Evolutionary conservation across 2,113 vertebrate species (phyloP).

Genomic region (Apodemus speciosus): DNA sequence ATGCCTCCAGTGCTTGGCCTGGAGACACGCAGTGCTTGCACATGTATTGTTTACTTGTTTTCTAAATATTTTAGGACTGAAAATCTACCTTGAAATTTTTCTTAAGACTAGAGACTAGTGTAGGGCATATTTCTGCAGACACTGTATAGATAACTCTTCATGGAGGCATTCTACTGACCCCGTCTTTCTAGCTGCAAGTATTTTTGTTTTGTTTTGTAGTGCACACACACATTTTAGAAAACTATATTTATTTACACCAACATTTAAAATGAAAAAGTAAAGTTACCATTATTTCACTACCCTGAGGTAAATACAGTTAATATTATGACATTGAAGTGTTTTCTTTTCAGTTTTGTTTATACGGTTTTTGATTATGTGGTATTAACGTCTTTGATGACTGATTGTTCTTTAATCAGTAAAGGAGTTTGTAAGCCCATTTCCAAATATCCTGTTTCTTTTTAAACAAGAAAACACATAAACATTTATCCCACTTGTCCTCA

Average conservation of each 20-base stretch:
- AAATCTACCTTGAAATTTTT: slow-evolving; percentile 1
- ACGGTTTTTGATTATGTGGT: not conserved
- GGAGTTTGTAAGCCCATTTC: slow-evolving; percentile 14
- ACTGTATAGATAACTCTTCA: not conserved
- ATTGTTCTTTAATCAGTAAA: slow-evolving; percentile 47
- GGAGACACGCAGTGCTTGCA: not conserved
- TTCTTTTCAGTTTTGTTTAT: slow-evolving; percentile 33
- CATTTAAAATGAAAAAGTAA: slow-evolving; percentile 2
- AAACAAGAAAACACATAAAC: slow-evolving; percentile 5
- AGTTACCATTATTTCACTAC: not conserved
- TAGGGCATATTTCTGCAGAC: not conserved
- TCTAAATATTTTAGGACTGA: slow-evolving; percentile 15
- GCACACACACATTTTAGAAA: slow-evolving; percentile 15
- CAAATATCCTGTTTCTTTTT: not conserved
- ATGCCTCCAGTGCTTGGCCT: not conserved
- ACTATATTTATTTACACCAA: not conserved
- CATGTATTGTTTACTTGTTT: not conserved
- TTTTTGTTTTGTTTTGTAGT: not conserved
- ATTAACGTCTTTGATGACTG: slow-evolving; percentile 18
- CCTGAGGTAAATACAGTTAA: not conserved
- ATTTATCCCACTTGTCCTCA: not conserved
- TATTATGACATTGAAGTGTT: slow-evolving; percentile 42
- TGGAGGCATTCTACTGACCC: not conserved
- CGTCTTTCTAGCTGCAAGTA: not conserved
- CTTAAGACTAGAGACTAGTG: not conserved